phyloP scores from a whole-genome alignment of 2,888 invertebrate genomes.

The Diabrotica balteata region DNA sequence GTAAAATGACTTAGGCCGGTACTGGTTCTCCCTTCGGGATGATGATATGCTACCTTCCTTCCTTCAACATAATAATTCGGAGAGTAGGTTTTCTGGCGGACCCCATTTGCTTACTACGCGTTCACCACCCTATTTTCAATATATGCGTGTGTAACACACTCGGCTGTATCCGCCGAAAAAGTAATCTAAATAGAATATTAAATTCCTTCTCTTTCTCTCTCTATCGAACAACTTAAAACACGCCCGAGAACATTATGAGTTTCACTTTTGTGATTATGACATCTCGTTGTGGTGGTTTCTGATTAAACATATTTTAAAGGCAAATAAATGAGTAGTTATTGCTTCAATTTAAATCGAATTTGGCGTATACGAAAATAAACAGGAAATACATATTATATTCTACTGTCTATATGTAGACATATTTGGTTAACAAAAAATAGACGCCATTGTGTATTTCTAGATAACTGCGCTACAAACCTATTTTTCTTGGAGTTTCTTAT shows the following conservation, averaged over 20 bases:
- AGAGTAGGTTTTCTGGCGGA: conserved; percentile 16
- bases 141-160: conserved; percentile 28
- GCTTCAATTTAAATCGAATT: too few relatives aligned
- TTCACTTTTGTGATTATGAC: conserved; percentile 1
- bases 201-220: conserved; percentile 26
- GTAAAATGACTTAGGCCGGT: background rate
- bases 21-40: conserved; percentile 21
- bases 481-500: too few relatives aligned
- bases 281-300: too few relatives aligned
- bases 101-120: conserved; percentile 27
- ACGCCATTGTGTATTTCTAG: too few relatives aligned
- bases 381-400: too few relatives aligned
- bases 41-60: conserved; percentile 30
- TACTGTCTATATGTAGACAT: too few relatives aligned
- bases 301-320: too few relatives aligned
- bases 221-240: conserved; percentile 1
- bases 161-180: conserved; percentile 24
- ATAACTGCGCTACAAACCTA: too few relatives aligned
- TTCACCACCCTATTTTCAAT: conserved; percentile 28
- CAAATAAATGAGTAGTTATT: too few relatives aligned
- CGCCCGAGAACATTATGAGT: conserved; percentile 2
- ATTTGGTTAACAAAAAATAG: too few relatives aligned
- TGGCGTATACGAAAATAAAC: too few relatives aligned
- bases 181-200: conserved; percentile 36
- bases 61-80: conserved; percentile 25